Conservation (phyloP, 2,888 invertebrate genomes). For the Cyclophora albipunctata region DNA sequence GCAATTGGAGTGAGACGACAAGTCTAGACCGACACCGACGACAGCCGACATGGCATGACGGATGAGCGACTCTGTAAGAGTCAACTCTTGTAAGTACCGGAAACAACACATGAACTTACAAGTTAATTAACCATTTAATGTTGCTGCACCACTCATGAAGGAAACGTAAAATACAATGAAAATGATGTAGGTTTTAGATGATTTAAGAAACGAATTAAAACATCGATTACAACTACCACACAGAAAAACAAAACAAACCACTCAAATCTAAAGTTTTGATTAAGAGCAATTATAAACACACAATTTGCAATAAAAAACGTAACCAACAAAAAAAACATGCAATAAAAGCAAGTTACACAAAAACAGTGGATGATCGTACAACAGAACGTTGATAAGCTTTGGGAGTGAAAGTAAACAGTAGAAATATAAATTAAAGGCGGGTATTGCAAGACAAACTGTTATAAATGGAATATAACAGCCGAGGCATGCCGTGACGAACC, state of each 20-base stretch:
- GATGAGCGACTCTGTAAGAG: conserved; percentile 14
- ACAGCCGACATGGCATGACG: conserved; percentile 11
- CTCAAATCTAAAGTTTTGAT: too few species aligned
- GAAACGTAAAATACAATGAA: too few species aligned
- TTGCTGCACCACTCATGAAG: too few species aligned
- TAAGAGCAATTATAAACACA: too few species aligned
- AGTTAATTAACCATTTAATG: too few species aligned
- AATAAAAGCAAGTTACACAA: neutral
- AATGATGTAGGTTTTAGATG: too few species aligned
- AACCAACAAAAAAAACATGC: conserved; percentile 1
- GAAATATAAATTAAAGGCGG: conserved; percentile 13
- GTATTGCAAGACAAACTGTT: conserved; percentile 22
- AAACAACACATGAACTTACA: conserved; percentile 1
- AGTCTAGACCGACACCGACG: conserved; percentile 23
- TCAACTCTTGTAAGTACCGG: conserved; percentile 6
- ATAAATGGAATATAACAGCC: conserved; percentile 14
- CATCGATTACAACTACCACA: too few species aligned
- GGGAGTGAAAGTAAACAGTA: conserved; percentile 20
- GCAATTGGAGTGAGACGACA: conserved; percentile 58
- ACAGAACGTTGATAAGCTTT: conserved; percentile 9
- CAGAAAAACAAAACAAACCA: too few species aligned
- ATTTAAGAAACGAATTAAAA: too few species aligned
- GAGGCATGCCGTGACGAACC: conserved; percentile 23
- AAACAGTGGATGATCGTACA: conserved; percentile 5
- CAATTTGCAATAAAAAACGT: too few species aligned